These are phyloP conservation scores for Drosophila melanica DNA, from an alignment of 1,140 invertebrate species.

Conservation along the genomic window DNA sequence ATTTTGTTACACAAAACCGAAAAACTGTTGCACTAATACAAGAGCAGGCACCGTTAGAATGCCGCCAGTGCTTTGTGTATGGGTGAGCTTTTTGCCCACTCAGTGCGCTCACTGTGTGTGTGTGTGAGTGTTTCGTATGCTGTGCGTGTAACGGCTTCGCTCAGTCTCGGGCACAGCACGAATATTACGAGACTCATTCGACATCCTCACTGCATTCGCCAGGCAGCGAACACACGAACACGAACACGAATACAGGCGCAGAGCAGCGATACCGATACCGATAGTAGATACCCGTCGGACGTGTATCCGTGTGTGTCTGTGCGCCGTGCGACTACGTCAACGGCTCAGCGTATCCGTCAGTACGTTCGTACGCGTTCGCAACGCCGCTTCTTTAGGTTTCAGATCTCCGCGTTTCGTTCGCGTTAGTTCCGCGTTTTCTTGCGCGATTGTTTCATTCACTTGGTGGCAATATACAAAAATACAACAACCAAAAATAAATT, in stretches of 20 bases:
- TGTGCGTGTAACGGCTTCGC: neutral
- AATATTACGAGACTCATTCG: conserved; percentile 48
- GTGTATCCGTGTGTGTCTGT: conserved; percentile 29
- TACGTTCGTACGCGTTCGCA: conserved; percentile 81
- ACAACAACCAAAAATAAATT: conserved; percentile 12
- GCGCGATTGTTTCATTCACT: conserved; percentile 56
- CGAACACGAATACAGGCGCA: conserved; percentile 3
- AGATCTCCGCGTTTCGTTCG: conserved; percentile 54
- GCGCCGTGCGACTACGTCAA: conserved; percentile 74
- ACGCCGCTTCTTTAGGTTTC: conserved; percentile 73
- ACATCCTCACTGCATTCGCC: conserved; percentile 50
- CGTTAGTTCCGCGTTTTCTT: conserved; percentile 58
- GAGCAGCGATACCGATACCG: conserved; percentile 44
- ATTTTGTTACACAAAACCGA: conserved; percentile 79
- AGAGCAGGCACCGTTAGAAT: conserved; percentile 60
- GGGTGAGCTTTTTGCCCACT: conserved; percentile 23
- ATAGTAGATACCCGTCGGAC: conserved; percentile 34
- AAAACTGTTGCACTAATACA: conserved; percentile 61
- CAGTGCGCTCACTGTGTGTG: neutral
- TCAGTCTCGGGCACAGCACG: conserved; percentile 29
- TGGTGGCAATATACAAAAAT: conserved; percentile 13
- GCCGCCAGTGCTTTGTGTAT: conserved; percentile 22
- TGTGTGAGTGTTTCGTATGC: neutral
- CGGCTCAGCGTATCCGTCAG: conserved; percentile 72
- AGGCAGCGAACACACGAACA: conserved; percentile 19